These are phyloP conservation scores for Panulirus ornatus DNA, from an alignment of 1,140 invertebrate genomes.

Conservation along the genomic window DNA sequence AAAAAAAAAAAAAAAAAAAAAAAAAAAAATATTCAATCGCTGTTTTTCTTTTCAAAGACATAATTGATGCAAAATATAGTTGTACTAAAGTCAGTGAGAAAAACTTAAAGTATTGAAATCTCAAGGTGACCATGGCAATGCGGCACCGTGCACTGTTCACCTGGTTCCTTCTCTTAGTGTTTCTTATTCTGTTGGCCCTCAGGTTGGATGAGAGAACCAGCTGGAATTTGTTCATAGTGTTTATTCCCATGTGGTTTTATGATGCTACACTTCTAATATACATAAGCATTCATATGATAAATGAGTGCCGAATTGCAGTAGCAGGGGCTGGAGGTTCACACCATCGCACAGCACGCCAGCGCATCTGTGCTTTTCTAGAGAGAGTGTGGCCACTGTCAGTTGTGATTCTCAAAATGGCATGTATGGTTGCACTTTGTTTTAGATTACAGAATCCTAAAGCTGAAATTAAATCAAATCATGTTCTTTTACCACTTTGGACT, in stretches of 20 bases:
- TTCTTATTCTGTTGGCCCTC: slow-evolving; percentile 90
- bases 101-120: not conserved
- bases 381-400: slow-evolving; percentile 70
- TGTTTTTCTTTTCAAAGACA: too few relatives aligned
- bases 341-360: slow-evolving; percentile 36
- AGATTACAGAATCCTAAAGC: slow-evolving; percentile 76
- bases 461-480: slow-evolving; percentile 76
- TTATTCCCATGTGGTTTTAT: slow-evolving; percentile 95
- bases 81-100: not conserved
- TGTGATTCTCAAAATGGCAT: slow-evolving; percentile 78
- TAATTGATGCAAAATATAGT: too few relatives aligned
- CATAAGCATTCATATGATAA: slow-evolving; percentile 90
- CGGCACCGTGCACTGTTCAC: slow-evolving; percentile 93
- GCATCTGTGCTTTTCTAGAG: slow-evolving; percentile 41
- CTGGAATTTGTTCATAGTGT: slow-evolving; percentile 97
- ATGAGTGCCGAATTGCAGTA: slow-evolving; percentile 64
- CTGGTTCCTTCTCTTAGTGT: slow-evolving; percentile 94
- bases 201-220: slow-evolving; percentile 90
- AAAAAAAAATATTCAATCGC: too few relatives aligned
- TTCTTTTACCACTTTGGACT: slow-evolving; percentile 78
- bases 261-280: slow-evolving; percentile 91
- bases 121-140: slow-evolving; percentile 85
- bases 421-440: slow-evolving; percentile 78
- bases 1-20: too few relatives aligned
- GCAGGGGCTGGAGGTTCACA: slow-evolving; percentile 34